Base-by-base conservation (phyloP, 2,797 vertebrate genomes). In the Hapalemur alaotrensis region DNA sequence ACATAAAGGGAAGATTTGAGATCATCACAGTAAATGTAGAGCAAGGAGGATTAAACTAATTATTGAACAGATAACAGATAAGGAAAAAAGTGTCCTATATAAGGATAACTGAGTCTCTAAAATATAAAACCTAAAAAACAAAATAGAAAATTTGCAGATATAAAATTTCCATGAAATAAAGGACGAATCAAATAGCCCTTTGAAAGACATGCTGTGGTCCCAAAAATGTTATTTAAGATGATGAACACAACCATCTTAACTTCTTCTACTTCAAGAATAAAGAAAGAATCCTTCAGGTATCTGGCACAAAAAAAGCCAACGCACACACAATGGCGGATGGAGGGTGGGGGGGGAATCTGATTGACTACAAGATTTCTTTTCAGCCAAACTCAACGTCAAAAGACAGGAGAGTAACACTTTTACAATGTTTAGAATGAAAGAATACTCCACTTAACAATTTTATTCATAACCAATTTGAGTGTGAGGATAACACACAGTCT, bases 391-490 rank as follows among this genome's bases (percentile, higher is more conserved):
- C 67, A 67, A 38, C n/a, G 30, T 80, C 57, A 95, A 35, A 89
- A 79, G 63, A 52, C 25, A 76, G 50, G 32, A 30, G 32, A 89
- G 5, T 57, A 96, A 89, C 48, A 79, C 59, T 89, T 84, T 94
- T 80, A 92, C 14, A 92, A 50, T 73, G 41, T 80, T 89, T 75
- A 75, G 52, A 89, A 89, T 43, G 38, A 75, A 96, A 73, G 89
- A 93, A 48, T 7, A 78, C 4, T 61, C 79, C 30, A 92, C 23
- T 10, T 28, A 80, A 84, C 41, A 83, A 92, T 80, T 83, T 89
- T 80, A 94, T 89, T 92, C 65, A 89, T 59, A 95, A 89, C 78
- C 41, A 89, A 70, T 48, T n/a, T 88, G 25, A 92, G 54, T 50
- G 57, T 41, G 92, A 28, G 17, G 13, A 84, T 82, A 89, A 79